Evolutionary conservation across 2,888 invertebrate genomes (phyloP), one percentile per base, ranked within the genome.

Genomic region (Aelia acuminata): DNA sequence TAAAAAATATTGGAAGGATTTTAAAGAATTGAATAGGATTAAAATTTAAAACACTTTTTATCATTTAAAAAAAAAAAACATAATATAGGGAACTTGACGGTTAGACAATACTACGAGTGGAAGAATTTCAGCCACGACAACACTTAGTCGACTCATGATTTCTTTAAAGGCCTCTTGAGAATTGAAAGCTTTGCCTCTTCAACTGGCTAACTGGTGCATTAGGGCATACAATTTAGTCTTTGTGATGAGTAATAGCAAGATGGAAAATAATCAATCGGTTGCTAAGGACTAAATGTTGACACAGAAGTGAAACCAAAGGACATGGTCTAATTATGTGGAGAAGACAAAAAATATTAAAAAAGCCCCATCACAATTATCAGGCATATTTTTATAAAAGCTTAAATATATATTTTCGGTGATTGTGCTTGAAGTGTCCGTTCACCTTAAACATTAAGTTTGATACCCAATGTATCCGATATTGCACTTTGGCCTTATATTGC

Each of bases 141-240:
- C 63, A 63, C 63, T 63, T 63, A 31, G 63, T 31, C 63, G 31
- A 63, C 63, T 63, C 63, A 31, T 63, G 63, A 31, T 13, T 63
- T 31, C 31, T 35, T 18, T 63, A 18, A 31, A 63, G 63, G 0
- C 26, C 63, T 18, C 63, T 63, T 63, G 15, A 63, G 63, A 63
- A 63, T 63, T 63, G 63, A 63, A 63, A 63, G 63, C 63, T 31
- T 63, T 31, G 63, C 63, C 63, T 31, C 63, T 63, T 63, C 15
- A 63, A 18, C 57, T 63, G 31, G 31, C 63, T 63, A 63, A 63
- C 31, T 63, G 63, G n/a, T 63, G 63, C 31, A 63, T 63, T 63
- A 31, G 18, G 63, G 31, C 63, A 31, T 63, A 63, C 26, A 63
- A 31, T 63, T 15, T 31, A 5, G 57, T 57, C 57, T 26, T 26